Conservation (phyloP, 2,797 vertebrate genomes). For the Microcaecilia unicolor region DNA sequence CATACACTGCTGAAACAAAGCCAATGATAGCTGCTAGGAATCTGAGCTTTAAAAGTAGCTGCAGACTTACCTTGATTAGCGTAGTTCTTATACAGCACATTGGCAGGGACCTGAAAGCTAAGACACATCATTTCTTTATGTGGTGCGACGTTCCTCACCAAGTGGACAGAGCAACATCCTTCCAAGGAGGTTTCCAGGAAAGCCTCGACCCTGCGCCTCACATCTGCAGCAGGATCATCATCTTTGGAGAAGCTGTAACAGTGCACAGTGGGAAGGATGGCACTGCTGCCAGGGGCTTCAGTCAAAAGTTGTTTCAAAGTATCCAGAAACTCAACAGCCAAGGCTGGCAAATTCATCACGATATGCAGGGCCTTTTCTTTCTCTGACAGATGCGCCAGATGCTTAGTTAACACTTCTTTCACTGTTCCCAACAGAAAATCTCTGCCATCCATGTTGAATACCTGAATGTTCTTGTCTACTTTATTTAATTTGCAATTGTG, state of each 20-base stretch:
- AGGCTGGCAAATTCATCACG: constrained; percentile 89
- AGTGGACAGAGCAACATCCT: constrained; percentile 61
- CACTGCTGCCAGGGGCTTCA: constrained; percentile 19
- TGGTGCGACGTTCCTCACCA: constrained; percentile 86
- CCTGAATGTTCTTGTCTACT: constrained; percentile 63
- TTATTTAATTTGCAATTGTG: constrained; percentile 92
- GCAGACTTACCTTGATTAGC: constrained; percentile 59
- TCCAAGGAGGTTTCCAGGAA: constrained; percentile 61
- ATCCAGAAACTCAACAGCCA: constrained; percentile 82
- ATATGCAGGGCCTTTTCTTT: constrained; percentile 55
- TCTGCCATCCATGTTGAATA: constrained; percentile 83
- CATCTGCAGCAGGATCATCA: constrained; percentile 57
- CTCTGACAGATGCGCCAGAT: constrained; percentile 38
- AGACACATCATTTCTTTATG: constrained; percentile 96
- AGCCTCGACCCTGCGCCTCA: constrained; percentile 59
- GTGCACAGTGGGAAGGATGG: constrained; percentile 69
- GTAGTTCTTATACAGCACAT: constrained; percentile 60
- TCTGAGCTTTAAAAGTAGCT: no score
- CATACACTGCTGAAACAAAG: no score
- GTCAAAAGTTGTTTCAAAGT: constrained; percentile 69
- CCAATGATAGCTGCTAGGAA: not conserved
- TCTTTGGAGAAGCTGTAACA: constrained; percentile 91
- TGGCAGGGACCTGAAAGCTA: constrained; percentile 71
- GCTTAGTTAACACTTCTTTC: constrained; percentile 61
- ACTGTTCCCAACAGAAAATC: constrained; percentile 78